A percentile compares a stretch with the other conserved stretches of the same genome.
Conservation (phyloP, 2,888 invertebrate genomes). For the Diarsia mendica region DNA sequence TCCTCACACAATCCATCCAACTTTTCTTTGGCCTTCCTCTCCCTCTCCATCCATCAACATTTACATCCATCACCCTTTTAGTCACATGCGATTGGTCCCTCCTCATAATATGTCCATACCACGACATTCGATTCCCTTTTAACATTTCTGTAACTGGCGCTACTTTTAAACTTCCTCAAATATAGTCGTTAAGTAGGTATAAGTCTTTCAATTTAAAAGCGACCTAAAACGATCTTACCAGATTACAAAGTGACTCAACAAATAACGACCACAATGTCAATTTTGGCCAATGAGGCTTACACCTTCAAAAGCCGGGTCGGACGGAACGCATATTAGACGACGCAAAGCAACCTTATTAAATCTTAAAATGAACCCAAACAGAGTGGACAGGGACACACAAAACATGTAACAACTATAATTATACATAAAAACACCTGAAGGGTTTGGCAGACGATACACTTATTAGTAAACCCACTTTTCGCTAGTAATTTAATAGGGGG, state of each 20-base stretch:
- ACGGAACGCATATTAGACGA: too few species aligned
- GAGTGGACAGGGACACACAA: neutral
- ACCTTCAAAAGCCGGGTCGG: neutral
- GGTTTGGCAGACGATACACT: too few species aligned
- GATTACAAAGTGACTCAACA: neutral
- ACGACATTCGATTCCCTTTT: too few species aligned
- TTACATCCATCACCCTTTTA: too few species aligned
- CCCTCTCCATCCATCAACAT: too few species aligned
- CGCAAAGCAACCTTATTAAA: slow-evolving; percentile 4
- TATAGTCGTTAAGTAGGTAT: too few species aligned
- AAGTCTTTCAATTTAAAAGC: neutral
- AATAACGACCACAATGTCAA: neutral
- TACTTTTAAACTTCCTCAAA: too few species aligned
- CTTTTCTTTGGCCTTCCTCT: too few species aligned
- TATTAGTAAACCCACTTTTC: neutral
- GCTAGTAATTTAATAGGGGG: neutral
- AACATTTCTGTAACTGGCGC: too few species aligned
- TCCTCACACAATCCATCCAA: too few species aligned
- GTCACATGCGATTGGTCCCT: too few species aligned
- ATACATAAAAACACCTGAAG: neutral
- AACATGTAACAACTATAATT: neutral
- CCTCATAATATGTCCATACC: too few species aligned
- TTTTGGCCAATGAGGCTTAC: neutral
- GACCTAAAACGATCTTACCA: neutral
- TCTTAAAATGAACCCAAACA: neutral